Percentiles rank a stretch among this genome's conserved stretches.
These are phyloP conservation scores for Pterobdella sp. DNA, from an alignment of 2,888 invertebrate species.

Conservation along the genomic window DNA sequence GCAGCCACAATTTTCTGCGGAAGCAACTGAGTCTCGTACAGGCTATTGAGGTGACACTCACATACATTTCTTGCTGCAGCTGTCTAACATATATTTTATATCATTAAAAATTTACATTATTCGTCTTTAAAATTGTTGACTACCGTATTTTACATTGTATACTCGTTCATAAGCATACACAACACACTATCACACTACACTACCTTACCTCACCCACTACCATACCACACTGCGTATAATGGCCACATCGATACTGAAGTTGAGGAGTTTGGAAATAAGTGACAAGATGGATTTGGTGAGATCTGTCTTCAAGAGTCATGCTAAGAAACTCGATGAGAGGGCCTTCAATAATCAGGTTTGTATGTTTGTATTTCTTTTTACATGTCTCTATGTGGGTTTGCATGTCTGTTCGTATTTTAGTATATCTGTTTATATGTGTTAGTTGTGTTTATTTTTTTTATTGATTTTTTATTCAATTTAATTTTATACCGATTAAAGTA, in stretches of 20 bases:
- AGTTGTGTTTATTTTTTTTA: neutral
- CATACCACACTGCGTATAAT: constrained; percentile 35
- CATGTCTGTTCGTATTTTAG: constrained; percentile 1
- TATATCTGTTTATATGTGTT: neutral
- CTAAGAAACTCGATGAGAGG: constrained; percentile 50
- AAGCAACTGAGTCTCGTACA: neutral
- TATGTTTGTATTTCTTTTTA: constrained; percentile 1
- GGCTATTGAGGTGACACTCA: constrained; percentile 15
- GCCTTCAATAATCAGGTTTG: constrained; percentile 52
- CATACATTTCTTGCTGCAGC: too few relatives aligned
- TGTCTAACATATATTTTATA: too few relatives aligned
- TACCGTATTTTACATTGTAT: too few relatives aligned
- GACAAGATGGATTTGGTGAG: constrained; percentile 48
- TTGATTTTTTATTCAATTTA: neutral
- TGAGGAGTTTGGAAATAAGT: constrained; percentile 43
- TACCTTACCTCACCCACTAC: neutral
- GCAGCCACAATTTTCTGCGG: constrained; percentile 41
- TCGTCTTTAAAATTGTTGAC: too few relatives aligned
- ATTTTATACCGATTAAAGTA: neutral
- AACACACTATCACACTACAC: neutral
- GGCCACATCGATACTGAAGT: constrained; percentile 35
- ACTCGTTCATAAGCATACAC: neutral
- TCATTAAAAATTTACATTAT: too few relatives aligned
- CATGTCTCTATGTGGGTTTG: constrained; percentile 17
- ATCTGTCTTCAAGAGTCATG: constrained; percentile 44